Base-by-base conservation (phyloP, 1,140 invertebrate species). In the Temnothorax longispinosus region DNA sequence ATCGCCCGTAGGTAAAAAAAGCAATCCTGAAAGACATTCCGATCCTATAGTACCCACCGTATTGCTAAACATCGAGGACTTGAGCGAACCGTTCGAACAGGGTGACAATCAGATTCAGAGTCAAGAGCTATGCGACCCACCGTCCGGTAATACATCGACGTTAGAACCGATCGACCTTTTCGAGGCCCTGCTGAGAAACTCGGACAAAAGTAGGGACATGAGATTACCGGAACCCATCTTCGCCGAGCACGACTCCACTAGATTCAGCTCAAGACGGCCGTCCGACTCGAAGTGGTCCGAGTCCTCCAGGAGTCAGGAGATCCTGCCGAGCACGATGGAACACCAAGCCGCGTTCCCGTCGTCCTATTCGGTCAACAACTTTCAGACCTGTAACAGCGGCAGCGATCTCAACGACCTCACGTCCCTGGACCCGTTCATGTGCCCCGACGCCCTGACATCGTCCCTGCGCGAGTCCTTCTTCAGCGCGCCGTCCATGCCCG, bases 201-300 rank as follows among this genome's bases (percentile, higher is more conserved):
- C 91, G 0, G 90, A 91, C 27, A 85, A 87, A 76, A 54, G 35
- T 10, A 69, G 67, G 56, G 89, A 82, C 7, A 74, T 44, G 4
- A 90, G 82, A 67, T 64, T 92, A 50, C 76, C 86, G 0, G 92
- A 93, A 0, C 87, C 91, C 0, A 90, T 92, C 27, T 95, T 95
- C 60, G 69, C 89, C 0, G 94, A 95, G 47, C 94, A 94, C 65
- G 92, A 94, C 35, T 93, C 92, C 0, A 94, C 94, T 4, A 92
- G 93, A n/a, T 94, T 93, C 81, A 94, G 93, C 69, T 95, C 94
- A 1, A 90, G 94, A 56, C 90, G 94, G 41, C 94, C 94, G 0
- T 94, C 94, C 0, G 94, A 95, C 35, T 94, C 94, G 0, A 93
- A 91, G 8, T 95, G 94, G 94, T 95, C 94, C 1, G 94, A 95